Evolutionary conservation across 2,113 vertebrate species (phyloP).

Genomic region (Myrmecophaga tridactyla): DNA sequence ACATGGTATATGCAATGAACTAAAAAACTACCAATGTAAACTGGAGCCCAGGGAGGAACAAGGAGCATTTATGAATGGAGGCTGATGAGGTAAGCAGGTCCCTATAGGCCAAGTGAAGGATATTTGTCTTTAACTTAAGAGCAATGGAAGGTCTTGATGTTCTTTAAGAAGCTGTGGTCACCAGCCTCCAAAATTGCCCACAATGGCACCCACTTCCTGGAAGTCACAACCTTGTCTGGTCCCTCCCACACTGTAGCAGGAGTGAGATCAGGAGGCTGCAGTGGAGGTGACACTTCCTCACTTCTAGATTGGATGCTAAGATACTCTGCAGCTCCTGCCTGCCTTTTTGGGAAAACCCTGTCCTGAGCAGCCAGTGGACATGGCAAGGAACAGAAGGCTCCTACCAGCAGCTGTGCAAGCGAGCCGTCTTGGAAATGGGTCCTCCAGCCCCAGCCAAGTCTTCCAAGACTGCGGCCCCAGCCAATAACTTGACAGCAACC

Average conservation of each 20-base stretch:
- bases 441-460: neutral
- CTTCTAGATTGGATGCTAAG: neutral
- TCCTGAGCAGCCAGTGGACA: neutral
- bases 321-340: neutral
- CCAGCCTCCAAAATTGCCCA: neutral
- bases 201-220: neutral
- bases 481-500: neutral
- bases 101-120: neutral
- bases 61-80: neutral
- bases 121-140: neutral
- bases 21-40: neutral
- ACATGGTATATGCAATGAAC: neutral
- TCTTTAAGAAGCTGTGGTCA: neutral
- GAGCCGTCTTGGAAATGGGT: neutral
- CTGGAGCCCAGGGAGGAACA: neutral
- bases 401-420: neutral
- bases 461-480: neutral
- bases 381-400: neutral
- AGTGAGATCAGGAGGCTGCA: neutral
- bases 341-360: neutral
- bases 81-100: neutral
- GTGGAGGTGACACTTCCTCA: neutral
- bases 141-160: too few relatives aligned
- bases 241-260: neutral
- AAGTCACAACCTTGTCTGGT: rapidly evolving